Evolutionary conservation across 2,888 invertebrate genomes (phyloP), one percentile per base, ranked within the genome.

Genomic region (Melipona beecheii): DNA sequence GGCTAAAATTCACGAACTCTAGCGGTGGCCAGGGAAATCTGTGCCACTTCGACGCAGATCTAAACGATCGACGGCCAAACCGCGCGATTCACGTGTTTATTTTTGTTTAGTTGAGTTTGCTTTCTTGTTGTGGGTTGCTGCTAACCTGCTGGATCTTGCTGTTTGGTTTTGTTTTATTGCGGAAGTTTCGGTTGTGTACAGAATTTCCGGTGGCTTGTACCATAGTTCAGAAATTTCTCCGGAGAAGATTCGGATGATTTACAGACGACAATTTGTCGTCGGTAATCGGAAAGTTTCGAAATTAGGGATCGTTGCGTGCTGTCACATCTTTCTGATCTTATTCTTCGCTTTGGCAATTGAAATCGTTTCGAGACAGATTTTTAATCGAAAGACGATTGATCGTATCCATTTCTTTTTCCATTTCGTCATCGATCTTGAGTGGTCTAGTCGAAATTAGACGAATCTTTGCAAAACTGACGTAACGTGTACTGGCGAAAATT

Each of bases 21-120:
- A n/a, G 43, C n/a, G 6, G 17, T 9, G 9, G 6, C 43, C 13
- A 15, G n/a, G 13, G 6, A 17, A 60, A 15, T 27, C 36, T 13
- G 6, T 13, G 27, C 5, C 49, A 21, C 13, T 27, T 21, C 19
- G 49, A 24, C 43, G 3, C n/a, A n/a, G 43, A 43, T 43, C 65
- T n/a, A 5, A 24, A 49, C 27, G 21, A 49, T 4, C 60, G 21
- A 49, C 27, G 43, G 24, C 24, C 27, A 11, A 13, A 24, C 17
- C 17, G n/a, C 31, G 3, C 1, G 36, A 15, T 19, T 24, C 56
- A n/a, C n/a, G 31, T 17, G 54, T n/a, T 50, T 54, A 31, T n/a
- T 54, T 36, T 50, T 17, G 43, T n/a, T 58, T 49, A 70, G 31
- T 21, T 4, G 70, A 56, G 70, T 71, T 71, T 71, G 71, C 56